These are phyloP conservation scores for Rhabditoides inermis DNA, from an alignment of 2,888 invertebrate species.

Conservation along the genomic window DNA sequence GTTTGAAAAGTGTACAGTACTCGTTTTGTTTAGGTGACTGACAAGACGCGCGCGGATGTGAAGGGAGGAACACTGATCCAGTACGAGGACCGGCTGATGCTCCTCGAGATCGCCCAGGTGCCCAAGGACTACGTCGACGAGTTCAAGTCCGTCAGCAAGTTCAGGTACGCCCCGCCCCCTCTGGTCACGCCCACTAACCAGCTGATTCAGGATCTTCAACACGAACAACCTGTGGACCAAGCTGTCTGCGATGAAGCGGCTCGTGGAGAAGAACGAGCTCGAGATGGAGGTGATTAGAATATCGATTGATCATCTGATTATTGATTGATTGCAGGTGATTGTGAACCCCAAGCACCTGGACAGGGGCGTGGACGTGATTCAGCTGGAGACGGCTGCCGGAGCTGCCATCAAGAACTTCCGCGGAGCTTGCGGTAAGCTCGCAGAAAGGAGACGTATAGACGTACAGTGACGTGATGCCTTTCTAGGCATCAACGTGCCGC, in stretches of 20 bases:
- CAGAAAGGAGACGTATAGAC: background rate
- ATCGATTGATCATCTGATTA: too few species aligned
- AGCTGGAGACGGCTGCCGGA: constrained; percentile 95
- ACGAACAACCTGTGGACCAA: constrained; percentile 98
- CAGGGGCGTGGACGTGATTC: constrained; percentile 86
- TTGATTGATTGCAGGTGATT: constrained; percentile 61
- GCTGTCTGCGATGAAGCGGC: constrained; percentile 76
- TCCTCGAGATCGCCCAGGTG: constrained; percentile 97
- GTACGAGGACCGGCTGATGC: constrained; percentile 82
- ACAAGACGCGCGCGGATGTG: constrained; percentile 95
- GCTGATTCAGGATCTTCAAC: constrained; percentile 73
- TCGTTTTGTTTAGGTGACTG: constrained; percentile 65
- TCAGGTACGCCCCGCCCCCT: constrained; percentile 72
- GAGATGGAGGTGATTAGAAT: constrained; percentile 69
- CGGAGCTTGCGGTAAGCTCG: constrained; percentile 69
- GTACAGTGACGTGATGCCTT: background rate
- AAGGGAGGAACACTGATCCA: constrained; percentile 64
- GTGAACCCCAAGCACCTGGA: constrained; percentile 88
- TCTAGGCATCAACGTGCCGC: constrained; percentile 79
- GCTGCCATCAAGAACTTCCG: constrained; percentile 98
- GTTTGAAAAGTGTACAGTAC: background rate
- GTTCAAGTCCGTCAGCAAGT: constrained; percentile 95
- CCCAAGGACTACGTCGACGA: constrained; percentile 90
- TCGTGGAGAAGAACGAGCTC: constrained; percentile 71
- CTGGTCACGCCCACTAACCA: too few species aligned